phyloP scores from a whole-genome alignment of 2,888 invertebrate species.

The Melieria picta region DNA sequence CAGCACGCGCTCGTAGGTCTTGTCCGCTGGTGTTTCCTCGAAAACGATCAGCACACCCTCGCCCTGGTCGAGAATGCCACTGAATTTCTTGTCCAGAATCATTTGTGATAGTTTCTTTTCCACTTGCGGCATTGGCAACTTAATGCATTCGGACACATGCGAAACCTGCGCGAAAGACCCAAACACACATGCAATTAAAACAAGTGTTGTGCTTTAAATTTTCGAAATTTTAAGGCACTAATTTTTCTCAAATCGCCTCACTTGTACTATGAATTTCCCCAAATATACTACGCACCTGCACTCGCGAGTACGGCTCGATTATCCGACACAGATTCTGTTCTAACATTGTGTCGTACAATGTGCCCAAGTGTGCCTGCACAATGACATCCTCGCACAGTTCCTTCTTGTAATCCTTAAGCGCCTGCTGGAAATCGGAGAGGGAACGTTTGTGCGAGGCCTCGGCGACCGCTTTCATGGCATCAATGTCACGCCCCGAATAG shows the following conservation, averaged over 20 bases:
- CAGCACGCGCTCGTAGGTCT: slow-evolving; percentile 96
- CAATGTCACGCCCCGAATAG: slow-evolving; percentile 93
- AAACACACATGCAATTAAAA: neutral
- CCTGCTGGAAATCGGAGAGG: slow-evolving; percentile 94
- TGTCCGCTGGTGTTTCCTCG: slow-evolving; percentile 93
- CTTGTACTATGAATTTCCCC: neutral
- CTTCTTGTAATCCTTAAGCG: slow-evolving; percentile 84
- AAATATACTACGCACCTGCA: slow-evolving; percentile 72
- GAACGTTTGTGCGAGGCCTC: slow-evolving; percentile 96
- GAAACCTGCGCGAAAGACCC: slow-evolving; percentile 69
- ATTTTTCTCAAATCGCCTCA: neutral
- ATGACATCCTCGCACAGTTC: slow-evolving; percentile 97
- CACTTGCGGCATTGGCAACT: slow-evolving; percentile 88
- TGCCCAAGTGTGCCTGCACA: slow-evolving; percentile 95
- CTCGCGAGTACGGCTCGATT: slow-evolving; percentile 98
- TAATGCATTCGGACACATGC: slow-evolving; percentile 91
- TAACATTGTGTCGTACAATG: slow-evolving; percentile 97
- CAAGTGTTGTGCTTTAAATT: too few relatives aligned
- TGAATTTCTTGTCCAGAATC: slow-evolving; percentile 98
- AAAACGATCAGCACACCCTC: slow-evolving; percentile 98
- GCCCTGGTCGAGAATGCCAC: slow-evolving; percentile 98
- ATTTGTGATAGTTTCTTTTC: slow-evolving; percentile 99
- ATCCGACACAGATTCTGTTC: slow-evolving; percentile 99
- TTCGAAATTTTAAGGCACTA: neutral
- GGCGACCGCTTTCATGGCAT: slow-evolving; percentile 98